These are phyloP conservation scores for Sinocyclocheilus anshuiensis DNA, from an alignment of 2,113 vertebrate genomes.

Conservation along the genomic window DNA sequence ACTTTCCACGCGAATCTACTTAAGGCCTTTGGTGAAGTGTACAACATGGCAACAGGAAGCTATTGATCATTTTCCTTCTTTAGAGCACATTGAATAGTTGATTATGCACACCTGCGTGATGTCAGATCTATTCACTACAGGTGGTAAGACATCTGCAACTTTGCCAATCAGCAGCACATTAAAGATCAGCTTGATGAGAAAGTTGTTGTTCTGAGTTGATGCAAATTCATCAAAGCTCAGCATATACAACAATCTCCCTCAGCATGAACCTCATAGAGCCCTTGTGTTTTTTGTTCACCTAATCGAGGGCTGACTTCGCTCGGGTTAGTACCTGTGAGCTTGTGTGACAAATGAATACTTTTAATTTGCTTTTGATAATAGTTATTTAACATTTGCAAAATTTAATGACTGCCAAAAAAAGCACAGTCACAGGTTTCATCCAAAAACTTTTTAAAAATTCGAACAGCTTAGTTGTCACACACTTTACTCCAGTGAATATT, in stretches of 20 bases:
- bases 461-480: background rate
- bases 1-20: constrained; percentile 11
- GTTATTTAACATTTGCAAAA: background rate
- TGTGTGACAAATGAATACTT: constrained; percentile 1
- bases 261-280: constrained; percentile 43
- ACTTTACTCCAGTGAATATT: background rate
- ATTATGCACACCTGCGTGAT: constrained; percentile 61
- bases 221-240: constrained; percentile 52
- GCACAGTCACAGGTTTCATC: background rate
- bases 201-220: constrained; percentile 56
- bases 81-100: constrained; percentile 54
- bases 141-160: constrained; percentile 57
- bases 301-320: constrained; percentile 32
- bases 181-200: constrained; percentile 59
- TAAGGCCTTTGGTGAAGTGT: constrained; percentile 14
- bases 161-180: constrained; percentile 51
- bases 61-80: constrained; percentile 55
- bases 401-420: background rate
- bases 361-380: background rate
- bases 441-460: background rate
- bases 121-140: constrained; percentile 59
- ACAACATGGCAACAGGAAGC: constrained; percentile 40
- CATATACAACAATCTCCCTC: constrained; percentile 36
- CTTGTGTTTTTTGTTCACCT: constrained; percentile 47
- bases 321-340: background rate